Evolutionary conservation across 1,140 invertebrate species (phyloP), one percentile per base, ranked within the genome.

Genomic region (Teleopsis dalmanni): DNA sequence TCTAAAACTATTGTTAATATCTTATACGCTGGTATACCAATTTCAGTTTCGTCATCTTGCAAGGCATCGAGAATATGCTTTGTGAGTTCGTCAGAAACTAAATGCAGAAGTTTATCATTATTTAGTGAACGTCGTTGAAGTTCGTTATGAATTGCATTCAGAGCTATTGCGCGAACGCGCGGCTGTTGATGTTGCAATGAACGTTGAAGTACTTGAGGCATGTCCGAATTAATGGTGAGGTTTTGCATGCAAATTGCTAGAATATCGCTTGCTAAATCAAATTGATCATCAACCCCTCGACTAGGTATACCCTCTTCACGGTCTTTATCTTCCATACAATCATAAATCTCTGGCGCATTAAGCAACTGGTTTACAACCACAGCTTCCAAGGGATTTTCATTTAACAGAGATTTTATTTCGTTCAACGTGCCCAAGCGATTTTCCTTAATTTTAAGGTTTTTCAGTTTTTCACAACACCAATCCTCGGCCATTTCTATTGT

Each of bases 231-330:
- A 22, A 76, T 45, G 22, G 65, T 56, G 54, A 81, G 71, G 51
- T 76, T 76, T 3, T 75, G 62, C 58, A 82, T 74, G 57, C 76
- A 81, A 46, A 75, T 55, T 31, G 75, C 68, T 11, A 83, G 55
- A 10, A 82, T 73, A 57, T 81, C 78, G 55, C 75, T 77, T n/a
- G 78, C 73, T 47, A 80, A 58, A 48, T 76, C 71, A 3, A 75
- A 57, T 55, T 78, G 72, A 53, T 73, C 33, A 19, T 34, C 16
- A 3, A 35, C 23, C 6, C 8, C 29, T 10, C 11, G 10, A 3
- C 18, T n/a, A 4, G 6, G 63, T 62, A 51, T 71, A 63, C 4
- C 16, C 14, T 50, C n/a, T 52, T 19, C 6, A 33, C 46, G 33
- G 45, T 43, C 25, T 48, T 54, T 13, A 9, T 14, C 45, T 10